A percentile compares a stretch with the other conserved stretches of the same genome.
These are phyloP conservation scores for Agrochola lychnidis DNA, from an alignment of 2,888 invertebrate species.

Conservation along the genomic window DNA sequence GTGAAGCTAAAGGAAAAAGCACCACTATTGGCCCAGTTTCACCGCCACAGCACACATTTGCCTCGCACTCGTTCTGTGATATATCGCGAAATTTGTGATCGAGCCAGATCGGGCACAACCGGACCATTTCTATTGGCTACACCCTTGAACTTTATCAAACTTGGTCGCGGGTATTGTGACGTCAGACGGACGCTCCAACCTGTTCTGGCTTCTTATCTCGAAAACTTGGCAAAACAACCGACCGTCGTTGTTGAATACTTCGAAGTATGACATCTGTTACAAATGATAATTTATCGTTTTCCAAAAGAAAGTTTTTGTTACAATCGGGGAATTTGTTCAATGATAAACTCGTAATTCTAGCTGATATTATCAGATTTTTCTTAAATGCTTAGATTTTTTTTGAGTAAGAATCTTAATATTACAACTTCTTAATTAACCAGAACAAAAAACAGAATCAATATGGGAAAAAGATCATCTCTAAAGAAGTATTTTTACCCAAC, in stretches of 20 bases:
- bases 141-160: slow-evolving; percentile 71
- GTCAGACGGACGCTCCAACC: slow-evolving; percentile 58
- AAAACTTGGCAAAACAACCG: slow-evolving; percentile 61
- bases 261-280: slow-evolving; percentile 57
- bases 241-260: slow-evolving; percentile 43
- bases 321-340: slow-evolving; percentile 27
- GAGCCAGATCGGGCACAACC: slow-evolving; percentile 24
- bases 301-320: slow-evolving; percentile 38
- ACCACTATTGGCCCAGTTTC: slow-evolving; percentile 70
- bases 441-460: neutral
- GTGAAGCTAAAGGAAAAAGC: slow-evolving; percentile 69
- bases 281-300: slow-evolving; percentile 62
- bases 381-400: neutral
- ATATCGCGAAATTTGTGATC: slow-evolving; percentile 35
- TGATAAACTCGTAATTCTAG: slow-evolving; percentile 25
- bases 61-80: slow-evolving; percentile 33
- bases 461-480: neutral
- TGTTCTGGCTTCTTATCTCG: slow-evolving; percentile 63
- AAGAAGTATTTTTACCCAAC: neutral
- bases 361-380: neutral
- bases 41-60: slow-evolving; percentile 52
- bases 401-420: too few relatives aligned
- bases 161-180: slow-evolving; percentile 65
- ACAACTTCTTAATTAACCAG: neutral
- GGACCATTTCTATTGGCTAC: slow-evolving; percentile 48